Conservation (phyloP, 2,888 invertebrate species). For the Antheraea assamensis region DNA sequence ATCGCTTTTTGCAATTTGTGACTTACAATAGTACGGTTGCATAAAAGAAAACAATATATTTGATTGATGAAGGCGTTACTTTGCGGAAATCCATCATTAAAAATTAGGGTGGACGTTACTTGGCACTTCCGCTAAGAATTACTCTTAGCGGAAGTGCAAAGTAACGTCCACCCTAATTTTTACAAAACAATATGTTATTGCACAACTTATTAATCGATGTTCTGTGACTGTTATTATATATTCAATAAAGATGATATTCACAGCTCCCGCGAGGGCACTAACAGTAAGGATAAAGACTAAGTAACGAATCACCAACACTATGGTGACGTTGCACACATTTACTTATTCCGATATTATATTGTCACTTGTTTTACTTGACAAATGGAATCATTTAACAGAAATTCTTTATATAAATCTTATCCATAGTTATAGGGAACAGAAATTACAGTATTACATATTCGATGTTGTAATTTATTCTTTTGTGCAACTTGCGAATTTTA, state of each 20-base stretch:
- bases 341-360: neutral
- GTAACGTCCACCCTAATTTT: too few species aligned
- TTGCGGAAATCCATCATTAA: too few species aligned
- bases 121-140: too few species aligned
- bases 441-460: neutral
- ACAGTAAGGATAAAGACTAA: neutral
- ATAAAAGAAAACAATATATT: too few species aligned
- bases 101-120: too few species aligned
- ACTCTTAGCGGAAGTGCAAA: too few species aligned
- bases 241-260: slow-evolving; percentile 9
- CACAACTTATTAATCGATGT: slow-evolving; percentile 9
- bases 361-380: neutral
- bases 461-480: neutral
- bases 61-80: too few species aligned
- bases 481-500: neutral
- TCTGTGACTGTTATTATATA: neutral
- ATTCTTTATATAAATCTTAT: neutral
- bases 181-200: slow-evolving; percentile 11
- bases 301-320: neutral
- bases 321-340: neutral
- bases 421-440: neutral
- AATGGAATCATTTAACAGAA: neutral
- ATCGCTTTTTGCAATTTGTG: slow-evolving; percentile 34
- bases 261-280: neutral
- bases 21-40: slow-evolving; percentile 23